Conservation (phyloP, 2,888 invertebrate genomes). For the Cerastis leucographa region DNA sequence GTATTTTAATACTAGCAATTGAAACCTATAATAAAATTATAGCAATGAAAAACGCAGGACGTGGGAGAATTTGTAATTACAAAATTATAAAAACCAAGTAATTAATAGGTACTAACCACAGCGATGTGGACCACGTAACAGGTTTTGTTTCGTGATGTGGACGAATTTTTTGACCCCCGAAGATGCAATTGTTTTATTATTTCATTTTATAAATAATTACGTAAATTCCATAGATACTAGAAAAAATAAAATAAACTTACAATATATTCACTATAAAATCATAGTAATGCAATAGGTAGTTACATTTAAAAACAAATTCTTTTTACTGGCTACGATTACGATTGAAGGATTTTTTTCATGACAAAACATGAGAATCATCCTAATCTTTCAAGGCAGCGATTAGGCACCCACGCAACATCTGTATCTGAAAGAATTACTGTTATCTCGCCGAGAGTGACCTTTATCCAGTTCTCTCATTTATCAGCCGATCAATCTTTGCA, state of each 20-base stretch:
- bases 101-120: too few species aligned
- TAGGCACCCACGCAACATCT: conserved; percentile 55
- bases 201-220: too few species aligned
- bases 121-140: too few species aligned
- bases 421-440: conserved; percentile 58
- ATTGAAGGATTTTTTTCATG: not conserved
- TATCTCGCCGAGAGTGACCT: conserved; percentile 48
- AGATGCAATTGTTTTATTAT: too few species aligned
- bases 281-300: not conserved
- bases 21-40: not conserved
- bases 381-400: conserved; percentile 36
- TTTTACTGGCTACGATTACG: not conserved
- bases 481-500: conserved; percentile 56
- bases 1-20: not conserved
- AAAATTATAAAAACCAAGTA: not conserved
- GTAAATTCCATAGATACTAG: too few species aligned
- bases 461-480: conserved; percentile 57
- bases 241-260: too few species aligned
- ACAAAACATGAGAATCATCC: conserved; percentile 40
- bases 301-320: not conserved
- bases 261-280: too few species aligned
- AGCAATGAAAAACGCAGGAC: too few species aligned
- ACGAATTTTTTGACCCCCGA: too few species aligned
- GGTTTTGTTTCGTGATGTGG: too few species aligned
- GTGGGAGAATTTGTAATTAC: not conserved